These are phyloP conservation scores for Ametastegia equiseti DNA, from an alignment of 2,888 invertebrate species.

Conservation along the genomic window DNA sequence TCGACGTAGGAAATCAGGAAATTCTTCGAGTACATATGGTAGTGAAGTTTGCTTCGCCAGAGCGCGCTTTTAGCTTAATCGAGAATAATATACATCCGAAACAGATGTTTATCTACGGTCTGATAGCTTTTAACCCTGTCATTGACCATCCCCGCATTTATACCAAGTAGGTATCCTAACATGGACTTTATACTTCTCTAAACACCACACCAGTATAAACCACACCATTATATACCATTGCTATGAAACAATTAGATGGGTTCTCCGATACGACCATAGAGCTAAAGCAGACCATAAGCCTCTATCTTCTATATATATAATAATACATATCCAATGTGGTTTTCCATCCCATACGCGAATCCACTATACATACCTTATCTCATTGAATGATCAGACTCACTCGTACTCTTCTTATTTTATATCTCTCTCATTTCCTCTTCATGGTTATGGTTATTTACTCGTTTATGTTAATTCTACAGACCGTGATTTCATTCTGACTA, in stretches of 20 bases:
- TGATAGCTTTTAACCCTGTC: slow-evolving; percentile 63
- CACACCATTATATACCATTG: not conserved
- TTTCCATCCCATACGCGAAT: too few relatives aligned
- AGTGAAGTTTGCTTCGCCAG: not conserved
- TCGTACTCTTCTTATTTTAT: not conserved
- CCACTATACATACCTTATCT: too few relatives aligned
- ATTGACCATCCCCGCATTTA: slow-evolving; percentile 59
- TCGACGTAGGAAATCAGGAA: not conserved
- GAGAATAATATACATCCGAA: slow-evolving; percentile 51
- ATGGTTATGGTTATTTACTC: slow-evolving; percentile 8
- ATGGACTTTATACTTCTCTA: too few relatives aligned
- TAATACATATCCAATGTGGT: too few relatives aligned
- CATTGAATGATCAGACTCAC: not conserved
- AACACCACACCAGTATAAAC: too few relatives aligned
- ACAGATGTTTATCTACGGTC: slow-evolving; percentile 64
- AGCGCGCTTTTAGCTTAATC: not conserved
- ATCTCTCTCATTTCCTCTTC: not conserved
- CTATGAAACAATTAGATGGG: slow-evolving; percentile 68
- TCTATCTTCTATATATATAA: slow-evolving; percentile 40
- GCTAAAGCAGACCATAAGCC: slow-evolving; percentile 35
- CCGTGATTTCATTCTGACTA: not conserved
- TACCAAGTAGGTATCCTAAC: not conserved
- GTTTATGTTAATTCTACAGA: slow-evolving; percentile 5
- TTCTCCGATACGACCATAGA: slow-evolving; percentile 58
- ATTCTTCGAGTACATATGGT: not conserved